Evolutionary conservation across 2,113 vertebrate genomes (phyloP).

Genomic region (Aleadryas rufinucha): DNA sequence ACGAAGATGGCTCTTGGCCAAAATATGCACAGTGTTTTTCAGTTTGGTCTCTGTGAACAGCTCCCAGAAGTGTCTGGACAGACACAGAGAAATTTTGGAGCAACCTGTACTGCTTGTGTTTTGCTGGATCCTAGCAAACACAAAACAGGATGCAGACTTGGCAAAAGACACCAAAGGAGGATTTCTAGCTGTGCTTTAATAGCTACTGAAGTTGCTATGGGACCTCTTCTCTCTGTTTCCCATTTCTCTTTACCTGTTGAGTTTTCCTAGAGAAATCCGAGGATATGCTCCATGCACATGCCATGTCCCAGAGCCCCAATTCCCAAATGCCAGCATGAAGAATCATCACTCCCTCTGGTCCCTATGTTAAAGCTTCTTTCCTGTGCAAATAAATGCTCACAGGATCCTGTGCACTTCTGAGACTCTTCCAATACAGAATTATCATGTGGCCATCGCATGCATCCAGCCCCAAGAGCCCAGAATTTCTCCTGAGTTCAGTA

Average conservation of each 20-base stretch:
- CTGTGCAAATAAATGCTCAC: not conserved
- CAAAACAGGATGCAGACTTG: slow-evolving; percentile 5
- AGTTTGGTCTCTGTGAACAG: not conserved
- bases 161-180: not conserved
- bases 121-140: not conserved
- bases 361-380: not conserved
- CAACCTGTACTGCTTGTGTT: not conserved
- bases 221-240: not conserved
- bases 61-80: slow-evolving; percentile 3
- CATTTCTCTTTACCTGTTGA: not conserved
- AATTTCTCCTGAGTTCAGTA: not conserved
- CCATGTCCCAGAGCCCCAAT: not conserved
- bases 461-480: not conserved
- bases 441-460: not conserved
- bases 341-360: not conserved
- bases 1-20: not conserved
- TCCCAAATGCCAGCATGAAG: not conserved
- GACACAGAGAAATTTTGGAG: not conserved
- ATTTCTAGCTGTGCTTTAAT: not conserved
- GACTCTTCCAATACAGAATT: not conserved
- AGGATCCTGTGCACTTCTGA: not conserved
- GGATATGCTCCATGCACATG: not conserved
- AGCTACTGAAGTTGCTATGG: not conserved
- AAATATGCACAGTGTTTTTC: not conserved
- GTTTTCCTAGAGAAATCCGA: not conserved